Evolutionary conservation across 1,140 invertebrate species (phyloP), one percentile per base, ranked within the genome.

Genomic region (Drosophila busckii): DNA sequence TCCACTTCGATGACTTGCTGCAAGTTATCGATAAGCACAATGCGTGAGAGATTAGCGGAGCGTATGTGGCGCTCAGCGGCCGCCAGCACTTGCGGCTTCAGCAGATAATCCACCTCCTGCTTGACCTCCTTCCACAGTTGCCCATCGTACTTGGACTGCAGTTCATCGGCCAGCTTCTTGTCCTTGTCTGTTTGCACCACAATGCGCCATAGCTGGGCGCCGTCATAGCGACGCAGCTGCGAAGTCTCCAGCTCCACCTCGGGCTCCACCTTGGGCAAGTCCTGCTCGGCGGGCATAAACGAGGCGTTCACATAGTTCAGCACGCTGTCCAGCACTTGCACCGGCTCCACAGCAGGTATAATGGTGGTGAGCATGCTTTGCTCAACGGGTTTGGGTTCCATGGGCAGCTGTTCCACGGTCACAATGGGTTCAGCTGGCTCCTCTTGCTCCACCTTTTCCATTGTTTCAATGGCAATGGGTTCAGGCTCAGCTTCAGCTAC

Each of bases 1-100:
- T 95, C 94, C 54, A 91, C 89, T 61, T 94, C 90, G 19, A 95
- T 95, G 4, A 92, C 91, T 59, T 90, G 89, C 80, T 95, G 93
- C 13, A 95, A 66, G 87, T 95, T 91, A 7, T 92, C 89, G 65
- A 95, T 94, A 5, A 94, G 84, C 1, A 95, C 87, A 4, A 91
- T 88, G 56, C 90, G 94, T 4, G 89, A 86, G 29, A 94, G 91
- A 26, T 90, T 89, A 13, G 91, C 89, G 1, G 76, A 58, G 9
- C 76, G 87, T 3, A 92, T 88, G 16, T 88, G 82, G 41, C 89
- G 75, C 37, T 89, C 88, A 2, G 91, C 90, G 50, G 89, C 90
- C 41, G 88, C 76, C 22, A 91, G 54, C 3, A 89, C 88, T 13
- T 89, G 76, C 6, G 89, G 89, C 66, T 90, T 91, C 1, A 94